These are phyloP conservation scores for Mastomys natalensis DNA, from an alignment of 2,113 vertebrate species.

Conservation along the genomic window DNA sequence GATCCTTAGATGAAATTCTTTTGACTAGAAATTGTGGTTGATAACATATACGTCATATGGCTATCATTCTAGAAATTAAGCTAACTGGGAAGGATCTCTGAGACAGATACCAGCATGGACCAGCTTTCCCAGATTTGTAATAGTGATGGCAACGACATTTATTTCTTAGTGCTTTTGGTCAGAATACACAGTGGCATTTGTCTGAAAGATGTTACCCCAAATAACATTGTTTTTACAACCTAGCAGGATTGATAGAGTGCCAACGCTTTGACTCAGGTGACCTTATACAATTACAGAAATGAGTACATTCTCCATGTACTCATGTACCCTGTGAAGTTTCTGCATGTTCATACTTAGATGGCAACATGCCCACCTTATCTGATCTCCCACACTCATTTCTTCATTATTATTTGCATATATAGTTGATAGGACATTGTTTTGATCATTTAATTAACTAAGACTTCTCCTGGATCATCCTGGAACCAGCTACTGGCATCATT, in stretches of 20 bases:
- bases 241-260: not conserved
- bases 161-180: not conserved
- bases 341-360: not conserved
- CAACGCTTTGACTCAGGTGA: no score
- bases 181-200: not conserved
- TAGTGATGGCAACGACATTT: not conserved
- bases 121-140: not conserved
- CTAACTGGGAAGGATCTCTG: not conserved
- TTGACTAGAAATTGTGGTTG: not conserved
- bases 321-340: not conserved
- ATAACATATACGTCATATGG: not conserved
- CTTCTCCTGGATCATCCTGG: not conserved
- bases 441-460: not conserved
- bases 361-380: not conserved
- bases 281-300: not conserved
- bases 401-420: not conserved
- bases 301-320: not conserved
- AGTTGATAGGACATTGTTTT: not conserved
- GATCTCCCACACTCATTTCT: not conserved
- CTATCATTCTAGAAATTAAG: not conserved
- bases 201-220: not conserved
- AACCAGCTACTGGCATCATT: not conserved
- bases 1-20: not conserved
- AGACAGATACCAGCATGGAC: not conserved
- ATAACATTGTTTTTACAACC: not conserved